Evolutionary conservation across 2,888 invertebrate genomes (phyloP), one percentile per base, ranked within the genome.

Genomic region (Molorchus minor): DNA sequence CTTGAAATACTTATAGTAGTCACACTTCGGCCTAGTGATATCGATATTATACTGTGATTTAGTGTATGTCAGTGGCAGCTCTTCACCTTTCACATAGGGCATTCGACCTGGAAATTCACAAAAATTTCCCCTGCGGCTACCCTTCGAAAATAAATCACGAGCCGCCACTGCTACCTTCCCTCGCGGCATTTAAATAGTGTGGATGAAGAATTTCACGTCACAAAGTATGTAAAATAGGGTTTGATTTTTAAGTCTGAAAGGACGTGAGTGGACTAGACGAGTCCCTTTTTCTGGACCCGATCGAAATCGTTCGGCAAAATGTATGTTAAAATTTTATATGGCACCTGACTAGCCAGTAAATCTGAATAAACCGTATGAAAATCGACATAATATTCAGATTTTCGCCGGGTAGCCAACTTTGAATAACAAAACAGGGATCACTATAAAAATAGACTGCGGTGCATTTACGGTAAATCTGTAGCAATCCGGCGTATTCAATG

Each of bases 391-490:
- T 72, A 74, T 74, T 72, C 72, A 67, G 68, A 73, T 71, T 68
- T n/a, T 62, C 64, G 64, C 56, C 49, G 57, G 58, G 58, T 61
- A 64, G 67, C 63, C 58, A n/a, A 59, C 62, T 70, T 70, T 73
- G 74, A 74, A 74, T 75, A 75, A 74, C 72, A 75, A 72, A 73
- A 71, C 71, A 70, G 63, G 67, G 69, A 66, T 67, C 68, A 70
- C 69, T 71, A 71, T 71, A 72, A 73, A 72, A 73, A 70, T 75
- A 70, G 69, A 71, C 64, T 65, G 61, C 64, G 62, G 46, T 45
- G 53, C 63, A 64, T 70, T n/a, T 66, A 63, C 60, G 46, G 49
- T 29, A 65, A 66, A 67, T 56, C 65, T 64, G 38, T 46, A 16
- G 2, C 33, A 51, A 62, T 56, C 56, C 52, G 46, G 40, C 52